Conservation (phyloP, 1,140 invertebrate genomes). For the Leucophenga varia region DNA sequence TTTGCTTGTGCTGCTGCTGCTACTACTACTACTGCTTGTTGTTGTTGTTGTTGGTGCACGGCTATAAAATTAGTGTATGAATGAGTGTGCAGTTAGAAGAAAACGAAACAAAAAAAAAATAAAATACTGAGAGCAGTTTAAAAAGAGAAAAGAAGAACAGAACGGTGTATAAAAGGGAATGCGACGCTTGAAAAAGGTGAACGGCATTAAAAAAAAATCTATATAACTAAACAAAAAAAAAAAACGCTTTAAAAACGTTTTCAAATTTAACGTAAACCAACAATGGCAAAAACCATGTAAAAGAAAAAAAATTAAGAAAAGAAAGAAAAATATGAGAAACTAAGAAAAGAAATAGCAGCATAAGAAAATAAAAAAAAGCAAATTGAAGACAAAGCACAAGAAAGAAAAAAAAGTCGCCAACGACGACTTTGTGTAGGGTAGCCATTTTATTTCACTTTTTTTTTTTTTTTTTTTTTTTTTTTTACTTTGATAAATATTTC, state of each 20-base stretch:
- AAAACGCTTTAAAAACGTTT: no score
- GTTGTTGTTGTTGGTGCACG: no score
- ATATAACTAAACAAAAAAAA: no score
- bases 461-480: conserved; percentile 19
- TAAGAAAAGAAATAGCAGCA: background rate
- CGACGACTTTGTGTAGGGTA: conserved; percentile 12
- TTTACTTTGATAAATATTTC: conserved; percentile 44
- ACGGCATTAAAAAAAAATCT: conserved; percentile 36
- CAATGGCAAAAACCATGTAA: no score
- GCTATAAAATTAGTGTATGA: no score
- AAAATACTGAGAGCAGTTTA: background rate
- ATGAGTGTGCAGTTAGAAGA: background rate
- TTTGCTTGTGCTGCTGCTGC: no score
- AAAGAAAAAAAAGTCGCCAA: background rate
- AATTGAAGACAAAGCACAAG: no score
- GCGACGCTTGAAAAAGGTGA: conserved; percentile 53
- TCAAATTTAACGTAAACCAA: conserved; percentile 3
- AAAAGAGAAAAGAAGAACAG: background rate
- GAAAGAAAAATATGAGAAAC: background rate
- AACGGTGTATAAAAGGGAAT: conserved; percentile 7
- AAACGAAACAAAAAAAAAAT: background rate
- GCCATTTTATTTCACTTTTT: conserved; percentile 28
- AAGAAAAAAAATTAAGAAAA: background rate
- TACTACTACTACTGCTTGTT: no score
- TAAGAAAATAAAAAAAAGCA: background rate